Evolutionary conservation across 1,140 invertebrate species (phyloP).

Genomic region (Ceratitis capitata): DNA sequence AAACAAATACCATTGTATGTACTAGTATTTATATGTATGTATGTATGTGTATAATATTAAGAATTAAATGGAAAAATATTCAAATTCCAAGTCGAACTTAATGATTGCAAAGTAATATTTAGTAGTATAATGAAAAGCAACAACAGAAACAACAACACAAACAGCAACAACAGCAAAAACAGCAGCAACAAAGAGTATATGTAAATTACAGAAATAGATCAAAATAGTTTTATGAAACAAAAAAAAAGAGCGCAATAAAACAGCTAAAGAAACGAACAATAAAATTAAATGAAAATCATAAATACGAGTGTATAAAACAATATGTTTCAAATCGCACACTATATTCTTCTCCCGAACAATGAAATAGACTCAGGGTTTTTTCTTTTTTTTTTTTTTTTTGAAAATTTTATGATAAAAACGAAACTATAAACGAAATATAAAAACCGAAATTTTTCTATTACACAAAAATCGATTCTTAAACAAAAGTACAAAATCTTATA

Average conservation of each 20-base stretch:
- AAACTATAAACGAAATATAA: too few species aligned
- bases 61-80: slow-evolving; percentile 47
- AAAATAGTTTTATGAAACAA: slow-evolving; percentile 42
- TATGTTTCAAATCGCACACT: too few species aligned
- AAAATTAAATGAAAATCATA: not conserved
- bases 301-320: too few species aligned
- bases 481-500: too few species aligned
- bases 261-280: not conserved
- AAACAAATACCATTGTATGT: slow-evolving; percentile 32
- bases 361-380: too few species aligned
- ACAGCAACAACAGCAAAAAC: not conserved
- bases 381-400: too few species aligned
- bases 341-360: too few species aligned
- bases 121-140: not conserved
- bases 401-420: too few species aligned
- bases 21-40: slow-evolving; percentile 35
- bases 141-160: not conserved
- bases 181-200: not conserved
- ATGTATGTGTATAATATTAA: slow-evolving; percentile 13
- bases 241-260: not conserved
- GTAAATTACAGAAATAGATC: slow-evolving; percentile 29
- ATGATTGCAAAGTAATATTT: not conserved
- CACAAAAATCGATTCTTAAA: too few species aligned
- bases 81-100: slow-evolving; percentile 40
- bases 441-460: too few species aligned